A percentile compares a stretch with the other conserved stretches of the same genome.
Evolutionary conservation across 2,113 vertebrate species (phyloP).

Genomic region (Silurus meridionalis): DNA sequence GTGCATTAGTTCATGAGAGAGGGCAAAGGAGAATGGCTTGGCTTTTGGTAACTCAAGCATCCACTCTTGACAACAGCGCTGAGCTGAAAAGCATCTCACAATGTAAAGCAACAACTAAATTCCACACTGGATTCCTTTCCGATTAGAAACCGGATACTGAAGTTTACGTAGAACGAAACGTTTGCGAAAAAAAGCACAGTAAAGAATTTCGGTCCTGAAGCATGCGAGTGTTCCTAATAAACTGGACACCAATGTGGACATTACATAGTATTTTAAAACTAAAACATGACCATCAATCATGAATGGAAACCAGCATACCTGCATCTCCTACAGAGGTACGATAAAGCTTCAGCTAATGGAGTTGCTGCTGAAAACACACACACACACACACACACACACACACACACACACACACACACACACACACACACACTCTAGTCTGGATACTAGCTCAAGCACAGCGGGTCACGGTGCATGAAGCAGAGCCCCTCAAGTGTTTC

Average conservation of each 20-base stretch:
- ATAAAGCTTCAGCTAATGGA: not conserved
- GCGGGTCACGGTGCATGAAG: not conserved
- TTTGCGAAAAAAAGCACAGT: too few relatives aligned
- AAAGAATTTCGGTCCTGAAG: not conserved
- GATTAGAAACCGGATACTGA: too few relatives aligned
- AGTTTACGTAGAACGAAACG: not conserved
- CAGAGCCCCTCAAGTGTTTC: conserved; percentile 15
- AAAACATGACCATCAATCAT: not conserved
- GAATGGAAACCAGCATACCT: not conserved
- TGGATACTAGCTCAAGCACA: not conserved
- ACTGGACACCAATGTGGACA: not conserved
- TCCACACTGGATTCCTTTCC: not conserved
- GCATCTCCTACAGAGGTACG: not conserved
- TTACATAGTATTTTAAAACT: not conserved
- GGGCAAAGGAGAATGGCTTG: not conserved
- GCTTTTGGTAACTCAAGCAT: not conserved
- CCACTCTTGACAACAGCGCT: not conserved
- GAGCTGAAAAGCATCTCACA: not conserved
- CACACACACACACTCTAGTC: not conserved
- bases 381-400: not conserved
- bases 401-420: not conserved
- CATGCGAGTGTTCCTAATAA: not conserved
- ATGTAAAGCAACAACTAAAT: not conserved
- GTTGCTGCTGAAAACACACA: not conserved
- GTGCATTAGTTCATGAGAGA: not conserved